Evolutionary conservation across 1,140 invertebrate genomes (phyloP), one percentile per base, ranked within the genome.

Genomic region (Calephelis virginiensis): DNA sequence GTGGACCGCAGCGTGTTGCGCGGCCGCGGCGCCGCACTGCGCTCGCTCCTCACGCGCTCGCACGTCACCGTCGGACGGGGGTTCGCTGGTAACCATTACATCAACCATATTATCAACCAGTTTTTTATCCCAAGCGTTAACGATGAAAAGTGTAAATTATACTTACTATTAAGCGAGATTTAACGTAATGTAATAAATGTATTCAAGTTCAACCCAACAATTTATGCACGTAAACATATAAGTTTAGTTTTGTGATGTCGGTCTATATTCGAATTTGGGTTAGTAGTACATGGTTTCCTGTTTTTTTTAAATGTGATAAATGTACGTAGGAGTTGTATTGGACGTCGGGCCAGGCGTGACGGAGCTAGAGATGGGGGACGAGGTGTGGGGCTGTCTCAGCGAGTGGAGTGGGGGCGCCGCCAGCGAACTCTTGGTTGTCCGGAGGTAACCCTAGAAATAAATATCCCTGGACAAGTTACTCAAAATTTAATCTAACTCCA

Each of bases 371-470:
- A 67, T 89, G 67, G 86, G 86, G 0, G 86, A 89, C 59, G 83
- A 89, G 61, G 89, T 92, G 47, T 92, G 90, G 90, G 90, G 90
- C 47, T 85, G 82, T 14, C 74, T 92, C 63, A 85, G 80, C 63
- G 89, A 92, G 66, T 92, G 90, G 90, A 75, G 78, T 53, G 89
- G 89, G 0, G 89, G 90, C 8, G 85, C 85, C 0, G 89, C 88
- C 14, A 79, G 74, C 17, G 90, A 92, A 45, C 73, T 89, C 63
- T 76, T 91, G 4, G 78, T 79, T 13, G 77, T 86, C 10, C 78
- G 85, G 40, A 85, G 86, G 80, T 89, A n/a, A 53, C 38, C 9
- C 40, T 43, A 28, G 2, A 0, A 28, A 28, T 3, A 28, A 28
- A 28, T 28, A 28, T 28, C 28, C 28, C 28, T 28, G 28, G 2